Conservation (phyloP, 2,113 vertebrate species). For the Ploceus nigricollis region DNA sequence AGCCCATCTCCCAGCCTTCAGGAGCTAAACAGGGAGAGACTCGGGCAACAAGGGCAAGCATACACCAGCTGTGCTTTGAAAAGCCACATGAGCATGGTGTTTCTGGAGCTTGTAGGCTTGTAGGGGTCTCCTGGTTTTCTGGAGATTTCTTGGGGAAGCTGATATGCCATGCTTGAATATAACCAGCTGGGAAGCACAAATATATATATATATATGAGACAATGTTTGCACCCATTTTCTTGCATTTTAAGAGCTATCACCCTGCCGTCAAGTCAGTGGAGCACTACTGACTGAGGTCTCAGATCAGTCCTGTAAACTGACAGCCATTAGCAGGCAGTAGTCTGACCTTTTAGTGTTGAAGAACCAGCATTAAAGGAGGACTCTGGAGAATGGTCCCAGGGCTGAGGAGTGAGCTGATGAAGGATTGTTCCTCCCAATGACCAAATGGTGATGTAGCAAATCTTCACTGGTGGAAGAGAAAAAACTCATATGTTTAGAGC, state of each 20-base stretch:
- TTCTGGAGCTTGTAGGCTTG: neutral
- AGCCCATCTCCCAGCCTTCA: neutral
- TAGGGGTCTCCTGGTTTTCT: neutral
- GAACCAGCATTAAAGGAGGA: neutral
- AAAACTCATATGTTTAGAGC: neutral
- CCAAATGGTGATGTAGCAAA: neutral
- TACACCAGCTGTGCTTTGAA: neutral
- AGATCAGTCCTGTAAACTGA: neutral
- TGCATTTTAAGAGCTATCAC: neutral
- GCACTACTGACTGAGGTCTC: neutral
- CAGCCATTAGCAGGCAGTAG: neutral
- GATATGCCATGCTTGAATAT: neutral
- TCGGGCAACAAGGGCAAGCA: neutral
- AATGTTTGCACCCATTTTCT: neutral
- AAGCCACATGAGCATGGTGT: neutral
- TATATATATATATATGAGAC: neutral
- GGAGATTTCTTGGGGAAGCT: neutral
- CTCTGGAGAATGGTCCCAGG: neutral
- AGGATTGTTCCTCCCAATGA: neutral
- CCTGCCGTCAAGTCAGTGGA: neutral
- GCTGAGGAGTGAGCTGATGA: neutral
- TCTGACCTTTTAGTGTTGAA: neutral
- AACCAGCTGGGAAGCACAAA: neutral
- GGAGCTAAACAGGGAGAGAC: neutral
- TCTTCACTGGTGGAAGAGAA: neutral